Evolutionary conservation across 2,888 invertebrate genomes (phyloP).

Genomic region (Rhingia campestris): DNA sequence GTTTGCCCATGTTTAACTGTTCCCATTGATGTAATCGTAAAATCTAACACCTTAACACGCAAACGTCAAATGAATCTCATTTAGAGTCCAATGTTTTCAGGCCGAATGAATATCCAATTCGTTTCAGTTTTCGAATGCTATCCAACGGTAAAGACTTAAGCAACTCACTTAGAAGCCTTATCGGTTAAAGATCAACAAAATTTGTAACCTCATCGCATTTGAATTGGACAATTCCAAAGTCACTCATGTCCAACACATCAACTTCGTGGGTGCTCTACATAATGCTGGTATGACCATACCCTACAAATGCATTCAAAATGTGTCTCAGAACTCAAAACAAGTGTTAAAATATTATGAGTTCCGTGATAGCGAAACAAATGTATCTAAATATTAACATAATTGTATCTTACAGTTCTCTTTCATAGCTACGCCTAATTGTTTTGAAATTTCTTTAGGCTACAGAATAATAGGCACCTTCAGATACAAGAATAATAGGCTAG

Average conservation of each 20-base stretch:
- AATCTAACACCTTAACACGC: conserved; percentile 24
- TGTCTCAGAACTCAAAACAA: not conserved
- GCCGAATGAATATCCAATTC: not conserved
- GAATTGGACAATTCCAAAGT: not conserved
- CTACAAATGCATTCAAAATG: not conserved
- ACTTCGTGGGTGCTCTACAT: too few relatives aligned
- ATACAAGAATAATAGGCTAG: conserved; percentile 10
- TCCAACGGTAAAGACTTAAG: too few relatives aligned
- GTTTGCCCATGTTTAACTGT: conserved; percentile 3
- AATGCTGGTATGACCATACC: not conserved
- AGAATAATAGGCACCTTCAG: not conserved
- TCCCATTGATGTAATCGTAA: conserved; percentile 22
- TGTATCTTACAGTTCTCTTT: not conserved
- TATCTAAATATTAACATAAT: conserved; percentile 3
- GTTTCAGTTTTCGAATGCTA: too few relatives aligned
- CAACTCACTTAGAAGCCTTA: conserved; percentile 7
- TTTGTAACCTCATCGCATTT: conserved; percentile 33
- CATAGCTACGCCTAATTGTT: not conserved
- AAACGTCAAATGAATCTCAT: not conserved
- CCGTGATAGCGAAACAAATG: not conserved
- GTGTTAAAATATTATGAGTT: not conserved
- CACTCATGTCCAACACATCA: not conserved
- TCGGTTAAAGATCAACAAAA: conserved; percentile 38
- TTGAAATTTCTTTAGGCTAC: conserved; percentile 1
- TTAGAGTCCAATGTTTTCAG: not conserved